These are phyloP conservation scores for Fulmarus glacialis DNA, from an alignment of 2,113 vertebrate genomes.

Conservation along the genomic window DNA sequence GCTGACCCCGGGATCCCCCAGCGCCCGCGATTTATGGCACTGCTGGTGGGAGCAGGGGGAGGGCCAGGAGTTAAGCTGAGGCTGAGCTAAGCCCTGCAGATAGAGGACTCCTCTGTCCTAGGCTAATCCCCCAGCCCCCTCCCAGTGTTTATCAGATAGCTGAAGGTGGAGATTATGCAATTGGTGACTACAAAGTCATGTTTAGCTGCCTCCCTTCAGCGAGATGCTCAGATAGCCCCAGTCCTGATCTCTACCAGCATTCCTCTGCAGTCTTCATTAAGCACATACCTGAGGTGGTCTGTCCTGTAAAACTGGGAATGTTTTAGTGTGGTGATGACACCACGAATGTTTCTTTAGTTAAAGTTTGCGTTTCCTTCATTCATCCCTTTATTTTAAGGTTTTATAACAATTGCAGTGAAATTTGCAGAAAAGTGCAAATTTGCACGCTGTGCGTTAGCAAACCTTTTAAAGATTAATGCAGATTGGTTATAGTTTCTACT, in stretches of 20 bases:
- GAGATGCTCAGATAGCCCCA: constrained; percentile 28
- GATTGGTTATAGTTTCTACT: not conserved
- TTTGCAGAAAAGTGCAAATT: not conserved
- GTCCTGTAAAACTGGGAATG: not conserved
- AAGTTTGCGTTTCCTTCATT: not conserved
- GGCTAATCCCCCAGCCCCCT: constrained; percentile 57
- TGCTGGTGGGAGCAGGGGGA: not conserved
- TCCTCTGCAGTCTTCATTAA: not conserved
- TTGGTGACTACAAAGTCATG: constrained; percentile 61
- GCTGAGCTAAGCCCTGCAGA: constrained; percentile 29
- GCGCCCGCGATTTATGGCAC: constrained; percentile 24
- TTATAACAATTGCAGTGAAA: not conserved
- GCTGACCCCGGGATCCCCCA: constrained; percentile 56
- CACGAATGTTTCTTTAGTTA: accelerated
- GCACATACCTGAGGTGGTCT: constrained; percentile 5
- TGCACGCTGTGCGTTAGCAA: not conserved
- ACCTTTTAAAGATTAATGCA: not conserved
- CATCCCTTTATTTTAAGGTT: not conserved
- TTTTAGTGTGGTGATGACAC: not conserved
- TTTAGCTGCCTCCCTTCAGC: constrained; percentile 1
- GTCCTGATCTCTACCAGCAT: constrained; percentile 28
- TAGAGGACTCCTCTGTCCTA: constrained; percentile 38
- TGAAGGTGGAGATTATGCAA: constrained; percentile 69
- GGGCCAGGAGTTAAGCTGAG: not conserved
- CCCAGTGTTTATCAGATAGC: constrained; percentile 63